Conservation (phyloP, 2,113 vertebrate species). For the Nannospalax galili region DNA sequence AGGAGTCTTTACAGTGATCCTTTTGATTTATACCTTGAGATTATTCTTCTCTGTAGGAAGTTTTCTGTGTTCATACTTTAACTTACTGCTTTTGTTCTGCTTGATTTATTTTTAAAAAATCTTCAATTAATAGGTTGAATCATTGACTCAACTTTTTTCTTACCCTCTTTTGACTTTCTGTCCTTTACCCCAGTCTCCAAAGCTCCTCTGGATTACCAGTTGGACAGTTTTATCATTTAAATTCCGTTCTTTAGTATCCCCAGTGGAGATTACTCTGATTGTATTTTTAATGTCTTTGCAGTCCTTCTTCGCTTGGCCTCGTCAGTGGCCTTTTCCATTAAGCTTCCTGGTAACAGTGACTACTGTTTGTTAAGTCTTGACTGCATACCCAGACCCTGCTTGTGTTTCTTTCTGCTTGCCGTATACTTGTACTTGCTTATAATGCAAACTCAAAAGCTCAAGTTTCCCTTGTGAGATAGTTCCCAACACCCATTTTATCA, state of each 20-base stretch:
- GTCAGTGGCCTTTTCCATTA: not conserved
- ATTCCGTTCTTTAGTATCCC: not conserved
- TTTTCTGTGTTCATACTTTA: constrained; percentile 36
- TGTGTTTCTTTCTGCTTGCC: not conserved
- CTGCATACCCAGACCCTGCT: not conserved
- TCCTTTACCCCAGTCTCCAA: not conserved
- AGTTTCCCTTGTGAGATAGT: not conserved
- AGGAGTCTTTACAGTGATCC: not conserved
- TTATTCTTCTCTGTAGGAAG: constrained; percentile 14
- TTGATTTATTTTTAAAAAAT: constrained; percentile 52
- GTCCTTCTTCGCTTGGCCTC: not conserved
- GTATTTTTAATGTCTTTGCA: not conserved
- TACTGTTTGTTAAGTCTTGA: not conserved
- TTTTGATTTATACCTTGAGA: not conserved
- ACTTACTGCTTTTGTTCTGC: constrained; percentile 47
- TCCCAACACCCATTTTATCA: constrained; percentile 13
- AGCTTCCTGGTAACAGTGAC: not conserved
- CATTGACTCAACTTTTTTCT: not conserved
- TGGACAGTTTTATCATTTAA: not conserved
- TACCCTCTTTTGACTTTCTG: not conserved
- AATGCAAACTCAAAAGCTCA: not conserved
- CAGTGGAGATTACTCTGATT: not conserved
- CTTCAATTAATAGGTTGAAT: not conserved
- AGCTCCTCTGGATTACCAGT: not conserved
- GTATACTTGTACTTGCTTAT: not conserved